These are phyloP conservation scores for Cyphomyrmex costatus DNA, from an alignment of 1,140 invertebrate species.

Conservation along the genomic window DNA sequence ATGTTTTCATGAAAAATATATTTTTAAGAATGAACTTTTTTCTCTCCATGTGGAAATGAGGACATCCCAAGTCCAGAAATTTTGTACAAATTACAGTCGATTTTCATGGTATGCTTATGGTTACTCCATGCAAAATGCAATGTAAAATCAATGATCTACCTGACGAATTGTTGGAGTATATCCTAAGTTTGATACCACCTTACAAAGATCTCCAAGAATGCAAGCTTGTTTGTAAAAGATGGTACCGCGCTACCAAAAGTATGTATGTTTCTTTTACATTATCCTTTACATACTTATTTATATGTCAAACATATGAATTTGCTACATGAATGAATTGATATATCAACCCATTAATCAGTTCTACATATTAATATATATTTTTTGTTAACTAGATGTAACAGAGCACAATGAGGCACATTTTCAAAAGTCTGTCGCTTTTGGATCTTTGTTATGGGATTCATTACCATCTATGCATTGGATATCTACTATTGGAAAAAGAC, in stretches of 20 bases:
- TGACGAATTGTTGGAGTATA: constrained; percentile 97
- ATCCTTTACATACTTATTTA: background rate
- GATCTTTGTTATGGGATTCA: constrained; percentile 91
- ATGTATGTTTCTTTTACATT: constrained; percentile 81
- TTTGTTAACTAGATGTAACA: constrained; percentile 90
- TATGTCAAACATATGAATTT: background rate
- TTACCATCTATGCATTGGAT: constrained; percentile 86
- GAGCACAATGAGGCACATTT: constrained; percentile 90
- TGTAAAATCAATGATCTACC: constrained; percentile 91
- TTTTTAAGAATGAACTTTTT: background rate
- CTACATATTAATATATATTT: too few species aligned
- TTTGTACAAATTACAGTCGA: background rate
- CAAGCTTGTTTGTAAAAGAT: constrained; percentile 94
- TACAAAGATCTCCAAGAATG: constrained; percentile 96
- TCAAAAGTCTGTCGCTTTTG: constrained; percentile 89
- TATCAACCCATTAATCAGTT: too few species aligned
- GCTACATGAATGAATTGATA: too few species aligned
- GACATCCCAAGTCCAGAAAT: background rate
- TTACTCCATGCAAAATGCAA: constrained; percentile 77
- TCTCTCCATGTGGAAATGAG: background rate
- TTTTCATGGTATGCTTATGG: background rate
- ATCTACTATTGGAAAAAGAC: constrained; percentile 94
- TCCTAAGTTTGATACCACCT: constrained; percentile 95
- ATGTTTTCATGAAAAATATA: background rate
- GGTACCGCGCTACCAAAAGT: constrained; percentile 94